Evolutionary conservation across 1,140 invertebrate species (phyloP), one percentile per base, ranked within the genome.

Genomic region (Temnothorax longispinosus): DNA sequence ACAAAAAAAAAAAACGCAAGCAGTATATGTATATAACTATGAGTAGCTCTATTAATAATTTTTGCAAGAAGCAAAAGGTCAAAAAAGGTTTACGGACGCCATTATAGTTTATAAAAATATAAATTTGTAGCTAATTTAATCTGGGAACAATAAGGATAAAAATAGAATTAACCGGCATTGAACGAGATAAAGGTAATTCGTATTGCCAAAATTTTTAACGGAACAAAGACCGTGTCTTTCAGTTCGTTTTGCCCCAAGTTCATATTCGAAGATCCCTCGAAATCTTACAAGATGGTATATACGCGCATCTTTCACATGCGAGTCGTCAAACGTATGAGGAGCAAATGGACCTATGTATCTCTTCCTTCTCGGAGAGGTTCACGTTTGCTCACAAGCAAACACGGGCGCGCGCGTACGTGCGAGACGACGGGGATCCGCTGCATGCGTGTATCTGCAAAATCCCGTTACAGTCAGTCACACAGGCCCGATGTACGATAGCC

Each of bases 401-500:
- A 47, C 41, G 32, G 18, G 74, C 78, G 56, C 65, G 86, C 78
- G 67, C 54, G 60, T 41, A 72, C 32, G 67, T 41, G 52, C 54
- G 54, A 21, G 18, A 69, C 80, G 64, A 54, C 13, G 21, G 71
- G 88, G 69, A 0, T 27, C 27, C 1, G 27, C 71, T 89, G 71
- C 89, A 74, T 87, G 85, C 87, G 87, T 86, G 88, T 76, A 72
- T 54, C 27, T 11, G n/a, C 85, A 54, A 54, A 89, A 90, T 90
- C 88, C 89, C 89, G 89, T 90, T 90, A 90, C 52, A 87, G 76
- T 80, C 85, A 72, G 88, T 74, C 78, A 75, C 65, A 84, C 62
- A 82, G 56, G 58, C 52, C 60, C 88, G 69, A 72, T 69, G 21
- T 80, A 41, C 35, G 77, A 72, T 44, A 71, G 50, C 27, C 52